Percentiles rank a stretch among this genome's conserved stretches.
These are phyloP conservation scores for Paedocypris micromegethes DNA, from an alignment of 2,797 vertebrate genomes.

Conservation along the genomic window DNA sequence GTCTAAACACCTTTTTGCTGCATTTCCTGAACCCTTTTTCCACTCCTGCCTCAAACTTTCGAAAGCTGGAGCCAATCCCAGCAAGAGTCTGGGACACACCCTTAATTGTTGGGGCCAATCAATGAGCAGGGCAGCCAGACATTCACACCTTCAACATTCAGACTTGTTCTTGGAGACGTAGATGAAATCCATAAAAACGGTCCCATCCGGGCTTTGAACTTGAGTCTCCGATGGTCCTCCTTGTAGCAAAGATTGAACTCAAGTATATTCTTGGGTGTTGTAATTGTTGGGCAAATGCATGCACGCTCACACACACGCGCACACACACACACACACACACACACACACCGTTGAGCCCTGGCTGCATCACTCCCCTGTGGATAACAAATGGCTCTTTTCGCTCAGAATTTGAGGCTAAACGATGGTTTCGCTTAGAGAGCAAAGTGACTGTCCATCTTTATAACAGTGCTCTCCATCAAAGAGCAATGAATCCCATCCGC, in stretches of 20 bases:
- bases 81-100: too few species aligned
- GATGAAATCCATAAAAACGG: too few species aligned
- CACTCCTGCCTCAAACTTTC: too few species aligned
- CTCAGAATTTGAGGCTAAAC: constrained; percentile 77
- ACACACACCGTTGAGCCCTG: constrained; percentile 57
- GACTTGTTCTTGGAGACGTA: too few species aligned
- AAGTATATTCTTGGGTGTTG: constrained; percentile 62
- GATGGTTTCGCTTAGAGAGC: constrained; percentile 81
- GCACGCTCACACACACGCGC: constrained; percentile 66
- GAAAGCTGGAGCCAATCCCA: too few species aligned
- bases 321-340: constrained; percentile 69
- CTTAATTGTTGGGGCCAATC: too few species aligned
- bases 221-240: too few species aligned
- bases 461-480: constrained; percentile 83
- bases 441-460: constrained; percentile 83
- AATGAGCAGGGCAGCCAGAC: too few species aligned
- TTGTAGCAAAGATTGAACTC: constrained; percentile 28
- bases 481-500: constrained; percentile 90
- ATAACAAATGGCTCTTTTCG: constrained; percentile 79
- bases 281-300: constrained; percentile 74
- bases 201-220: too few species aligned
- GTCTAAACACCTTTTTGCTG: too few species aligned
- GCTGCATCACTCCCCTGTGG: constrained; percentile 67
- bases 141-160: too few species aligned
- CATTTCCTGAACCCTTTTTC: too few species aligned